Conservation (phyloP, 2,888 invertebrate species). For the Caradrina kadenii region DNA sequence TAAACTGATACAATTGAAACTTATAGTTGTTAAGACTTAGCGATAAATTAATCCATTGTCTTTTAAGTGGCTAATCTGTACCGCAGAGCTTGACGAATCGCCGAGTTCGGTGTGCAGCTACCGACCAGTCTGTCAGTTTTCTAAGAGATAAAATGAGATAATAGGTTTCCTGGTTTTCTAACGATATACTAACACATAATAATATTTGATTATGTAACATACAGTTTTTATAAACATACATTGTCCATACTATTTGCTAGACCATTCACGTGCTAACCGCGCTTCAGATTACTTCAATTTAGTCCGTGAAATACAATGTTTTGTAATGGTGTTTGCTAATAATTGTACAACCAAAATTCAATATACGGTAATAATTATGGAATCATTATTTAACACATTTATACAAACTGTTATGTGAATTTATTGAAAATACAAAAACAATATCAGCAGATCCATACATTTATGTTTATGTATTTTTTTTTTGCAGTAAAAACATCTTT, state of each 20-base stretch:
- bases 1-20: slow-evolving; percentile 57
- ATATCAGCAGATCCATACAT: too few relatives aligned
- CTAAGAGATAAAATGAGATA: background rate
- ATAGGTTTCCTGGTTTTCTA: background rate
- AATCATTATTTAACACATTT: too few relatives aligned
- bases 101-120: slow-evolving; percentile 4
- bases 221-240: background rate
- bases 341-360: too few relatives aligned
- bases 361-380: too few relatives aligned
- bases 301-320: too few relatives aligned
- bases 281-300: too few relatives aligned
- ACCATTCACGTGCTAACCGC: background rate
- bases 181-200: background rate
- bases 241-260: background rate
- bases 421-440: too few relatives aligned
- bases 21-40: slow-evolving; percentile 48
- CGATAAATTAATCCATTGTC: slow-evolving; percentile 61
- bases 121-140: slow-evolving; percentile 6
- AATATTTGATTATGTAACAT: background rate
- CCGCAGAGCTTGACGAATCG: slow-evolving; percentile 35
- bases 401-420: too few relatives aligned
- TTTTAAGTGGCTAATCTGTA: slow-evolving; percentile 40
- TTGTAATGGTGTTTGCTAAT: too few relatives aligned
- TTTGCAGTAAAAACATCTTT: too few relatives aligned
- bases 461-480: too few relatives aligned